Conservation (phyloP, 2,888 invertebrate genomes). For the Pollenia angustigena region DNA sequence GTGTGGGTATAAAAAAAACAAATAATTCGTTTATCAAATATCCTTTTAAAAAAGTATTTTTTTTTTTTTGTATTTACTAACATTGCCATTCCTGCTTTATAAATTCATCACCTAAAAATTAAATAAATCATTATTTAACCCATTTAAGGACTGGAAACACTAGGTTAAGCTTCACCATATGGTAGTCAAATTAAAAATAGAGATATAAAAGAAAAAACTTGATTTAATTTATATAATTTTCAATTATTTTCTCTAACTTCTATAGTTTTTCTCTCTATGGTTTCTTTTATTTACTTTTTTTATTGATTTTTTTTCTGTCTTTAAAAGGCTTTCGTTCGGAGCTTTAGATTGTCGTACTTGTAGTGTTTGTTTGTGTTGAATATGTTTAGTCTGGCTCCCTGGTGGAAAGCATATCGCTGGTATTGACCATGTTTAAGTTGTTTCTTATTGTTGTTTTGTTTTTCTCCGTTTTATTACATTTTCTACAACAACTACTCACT, state of each 20-base stretch:
- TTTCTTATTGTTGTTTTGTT: neutral
- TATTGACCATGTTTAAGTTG: constrained; percentile 36
- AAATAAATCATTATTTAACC: neutral
- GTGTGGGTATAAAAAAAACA: no score
- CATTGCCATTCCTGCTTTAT: neutral
- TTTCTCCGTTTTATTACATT: neutral
- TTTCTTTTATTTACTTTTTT: constrained; percentile 38
- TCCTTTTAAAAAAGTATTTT: no score
- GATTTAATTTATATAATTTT: constrained; percentile 55
- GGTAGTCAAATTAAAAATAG: constrained; percentile 32
- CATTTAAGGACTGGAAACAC: constrained; percentile 44
- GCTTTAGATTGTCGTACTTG: constrained; percentile 27
- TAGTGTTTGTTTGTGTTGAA: constrained; percentile 18
- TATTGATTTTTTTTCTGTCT: constrained; percentile 61
- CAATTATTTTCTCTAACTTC: constrained; percentile 51
- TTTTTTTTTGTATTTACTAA: neutral
- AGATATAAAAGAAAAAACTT: constrained; percentile 15
- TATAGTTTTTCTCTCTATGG: constrained; percentile 35
- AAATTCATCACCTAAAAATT: neutral
- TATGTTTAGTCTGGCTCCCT: constrained; percentile 45
- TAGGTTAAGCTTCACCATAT: constrained; percentile 50
- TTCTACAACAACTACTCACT: constrained; percentile 17
- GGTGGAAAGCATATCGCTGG: constrained; percentile 25
- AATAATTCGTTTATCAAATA: no score
- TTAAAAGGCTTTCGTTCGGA: constrained; percentile 20